phyloP scores from a whole-genome alignment of 2,888 invertebrate genomes.

The Lithophane semibrunnea region DNA sequence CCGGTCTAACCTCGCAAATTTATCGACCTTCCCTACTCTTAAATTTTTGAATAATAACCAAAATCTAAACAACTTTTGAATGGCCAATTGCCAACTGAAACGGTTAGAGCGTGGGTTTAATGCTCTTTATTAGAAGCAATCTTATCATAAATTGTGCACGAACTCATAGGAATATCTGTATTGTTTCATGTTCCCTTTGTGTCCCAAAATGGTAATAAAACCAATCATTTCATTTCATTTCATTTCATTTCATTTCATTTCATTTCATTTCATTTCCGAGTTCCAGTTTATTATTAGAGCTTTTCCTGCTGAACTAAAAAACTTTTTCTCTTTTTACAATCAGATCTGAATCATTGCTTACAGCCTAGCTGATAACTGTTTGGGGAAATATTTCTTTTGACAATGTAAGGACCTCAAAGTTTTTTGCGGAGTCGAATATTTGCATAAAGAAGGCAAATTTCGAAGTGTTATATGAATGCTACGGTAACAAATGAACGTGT shows the following conservation, averaged over 20 bases:
- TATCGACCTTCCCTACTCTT: background rate
- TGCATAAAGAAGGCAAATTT: conserved; percentile 35
- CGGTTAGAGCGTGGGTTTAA: background rate
- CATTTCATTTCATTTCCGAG: too few relatives aligned
- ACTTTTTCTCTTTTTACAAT: conserved; percentile 41
- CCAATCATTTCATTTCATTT: too few relatives aligned
- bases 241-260: too few relatives aligned
- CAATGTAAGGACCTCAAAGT: conserved; percentile 40
- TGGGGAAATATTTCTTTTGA: conserved; percentile 46
- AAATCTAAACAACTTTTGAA: conserved; percentile 30
- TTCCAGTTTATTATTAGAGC: conserved; percentile 38
- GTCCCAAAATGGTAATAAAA: conserved; percentile 42
- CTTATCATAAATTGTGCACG: conserved; percentile 38
- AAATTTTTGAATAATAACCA: conserved; percentile 38
- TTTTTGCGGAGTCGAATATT: conserved; percentile 43
- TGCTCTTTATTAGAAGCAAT: conserved; percentile 37
- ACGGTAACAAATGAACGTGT: conserved; percentile 24
- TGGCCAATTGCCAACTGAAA: conserved; percentile 31
- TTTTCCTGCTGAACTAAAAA: conserved; percentile 38
- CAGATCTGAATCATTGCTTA: conserved; percentile 43
- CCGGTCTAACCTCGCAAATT: conserved; percentile 17
- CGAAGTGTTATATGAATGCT: conserved; percentile 18
- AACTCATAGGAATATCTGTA: conserved; percentile 37
- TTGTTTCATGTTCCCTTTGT: conserved; percentile 45
- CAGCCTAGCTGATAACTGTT: conserved; percentile 37